Evolutionary conservation across 2,113 vertebrate species (phyloP).

Genomic region (Leptodactylus fuscus): DNA sequence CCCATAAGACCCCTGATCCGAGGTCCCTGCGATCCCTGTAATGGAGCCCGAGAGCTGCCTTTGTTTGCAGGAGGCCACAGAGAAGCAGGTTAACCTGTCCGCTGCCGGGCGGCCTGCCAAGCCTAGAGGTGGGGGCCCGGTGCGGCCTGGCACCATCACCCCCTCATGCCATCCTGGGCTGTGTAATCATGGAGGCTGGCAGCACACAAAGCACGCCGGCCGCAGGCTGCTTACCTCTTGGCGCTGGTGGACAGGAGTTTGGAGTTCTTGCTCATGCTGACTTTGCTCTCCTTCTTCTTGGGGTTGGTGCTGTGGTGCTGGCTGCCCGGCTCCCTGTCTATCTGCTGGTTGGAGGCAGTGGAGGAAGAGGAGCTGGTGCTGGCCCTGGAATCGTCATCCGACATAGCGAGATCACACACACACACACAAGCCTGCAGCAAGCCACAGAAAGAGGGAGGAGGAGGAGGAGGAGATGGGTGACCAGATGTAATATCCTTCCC

Average conservation of each 20-base stretch:
- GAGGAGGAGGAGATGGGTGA: constrained; percentile 41
- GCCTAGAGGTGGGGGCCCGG: no score
- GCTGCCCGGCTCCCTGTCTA: constrained; percentile 74
- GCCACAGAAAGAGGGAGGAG: not conserved
- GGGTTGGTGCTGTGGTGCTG: constrained; percentile 71
- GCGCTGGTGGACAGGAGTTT: constrained; percentile 96
- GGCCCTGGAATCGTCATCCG: constrained; percentile 98
- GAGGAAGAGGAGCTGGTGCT: constrained; percentile 94
- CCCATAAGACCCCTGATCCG: not conserved
- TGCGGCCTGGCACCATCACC: constrained; percentile 12
- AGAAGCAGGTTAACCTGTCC: constrained; percentile 6
- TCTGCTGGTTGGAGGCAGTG: constrained; percentile 83
- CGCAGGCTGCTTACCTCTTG: constrained; percentile 88
- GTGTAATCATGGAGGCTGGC: not conserved
- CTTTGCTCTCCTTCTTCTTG: constrained; percentile 94
- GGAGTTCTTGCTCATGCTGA: constrained; percentile 97
- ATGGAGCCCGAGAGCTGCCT: not conserved
- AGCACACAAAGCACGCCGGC: constrained; percentile 22
- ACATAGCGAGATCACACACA: constrained; percentile 84
- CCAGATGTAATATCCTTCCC: constrained; percentile 47
- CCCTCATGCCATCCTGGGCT: not conserved
- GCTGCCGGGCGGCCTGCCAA: not conserved
- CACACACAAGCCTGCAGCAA: constrained; percentile 73
- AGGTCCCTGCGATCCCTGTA: not conserved
- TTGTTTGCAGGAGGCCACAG: constrained; percentile 28